Evolutionary conservation across 2,113 vertebrate species (phyloP).

Genomic region (Cebidichthys violaceus): DNA sequence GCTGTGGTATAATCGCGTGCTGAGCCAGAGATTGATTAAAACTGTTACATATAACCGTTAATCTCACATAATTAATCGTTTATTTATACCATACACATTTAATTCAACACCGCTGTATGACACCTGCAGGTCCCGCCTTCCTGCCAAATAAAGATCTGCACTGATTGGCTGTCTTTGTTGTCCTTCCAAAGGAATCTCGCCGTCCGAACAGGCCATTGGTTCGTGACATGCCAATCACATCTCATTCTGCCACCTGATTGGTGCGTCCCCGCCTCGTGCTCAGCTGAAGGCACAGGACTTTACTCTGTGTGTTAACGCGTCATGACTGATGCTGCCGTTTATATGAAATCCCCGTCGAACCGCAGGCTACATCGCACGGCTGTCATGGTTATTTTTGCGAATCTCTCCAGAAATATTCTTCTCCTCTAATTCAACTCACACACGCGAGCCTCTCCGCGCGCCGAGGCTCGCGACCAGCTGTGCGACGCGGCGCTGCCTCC

Average conservation of each 20-base stretch:
- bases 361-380: not conserved
- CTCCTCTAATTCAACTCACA: not conserved
- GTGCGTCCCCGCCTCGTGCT: conserved; percentile 36
- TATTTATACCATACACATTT: not conserved
- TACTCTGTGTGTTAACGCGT: conserved; percentile 49
- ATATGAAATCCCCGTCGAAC: conserved; percentile 21
- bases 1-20: not conserved
- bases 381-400: conserved; percentile 29
- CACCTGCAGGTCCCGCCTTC: conserved; percentile 71
- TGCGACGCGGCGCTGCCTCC: conserved; percentile 42
- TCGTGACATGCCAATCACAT: conserved; percentile 16
- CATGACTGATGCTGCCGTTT: conserved; percentile 54
- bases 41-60: not conserved
- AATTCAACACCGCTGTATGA: conserved; percentile 37
- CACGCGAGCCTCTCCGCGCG: not conserved
- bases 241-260: conserved; percentile 47
- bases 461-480: conserved; percentile 20
- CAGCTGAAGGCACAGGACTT: not conserved
- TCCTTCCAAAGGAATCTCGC: not conserved
- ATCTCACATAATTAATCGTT: conserved; percentile 27
- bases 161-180: conserved; percentile 44
- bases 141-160: conserved; percentile 66
- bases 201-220: conserved; percentile 38
- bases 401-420: not conserved
- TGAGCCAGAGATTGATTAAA: not conserved